Evolutionary conservation across 1,140 invertebrate genomes (phyloP), one percentile per base, ranked within the genome.

Genomic region (Aphidius gifuensis): DNA sequence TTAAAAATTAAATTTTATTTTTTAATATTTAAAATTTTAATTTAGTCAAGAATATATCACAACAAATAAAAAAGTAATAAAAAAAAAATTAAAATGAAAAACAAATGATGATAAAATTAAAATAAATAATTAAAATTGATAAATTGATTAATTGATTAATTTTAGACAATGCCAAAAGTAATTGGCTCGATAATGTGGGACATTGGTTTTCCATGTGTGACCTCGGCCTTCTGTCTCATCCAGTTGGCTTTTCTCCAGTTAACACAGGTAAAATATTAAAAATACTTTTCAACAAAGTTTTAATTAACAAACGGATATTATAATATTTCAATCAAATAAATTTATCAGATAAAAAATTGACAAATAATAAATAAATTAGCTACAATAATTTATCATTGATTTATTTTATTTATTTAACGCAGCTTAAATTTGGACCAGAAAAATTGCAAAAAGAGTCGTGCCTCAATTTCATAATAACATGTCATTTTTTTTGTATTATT

Each of bases 161-260:
- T 9, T n/a, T 68, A 86, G 81, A 81, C 76, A 46, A 80, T 87
- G 77, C 85, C 86, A 55, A 77, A 78, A 68, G 74, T 85, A 16
- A 78, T 87, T 60, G 80, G 81, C 46, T 80, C 79, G 21, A 79
- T 86, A 58, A 69, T 85, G 65, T 86, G 85, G 85, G 85, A 86
- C 67, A 72, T 86, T 58, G 85, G 85, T 61, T 86, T 84, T 74
- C 85, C 85, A 21, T 85, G 84, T 67, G 74, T 87, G 58, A 82
- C 84, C 21, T 85, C 85, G 48, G 85, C 85, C 23, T 85, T 87
- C 70, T 82, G 84, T 61, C 77, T 87, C 55, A 81, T 86, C 60
- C 85, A 87, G 70, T 71, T 87, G 61, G 83, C 85, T 39, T 85
- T 86, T 59, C 74, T 85, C 32, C 85, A 86, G 65, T 69, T 86